A percentile compares a stretch with the other conserved stretches of the same genome.
These are phyloP conservation scores for Sapajus apella DNA, from an alignment of 2,113 vertebrate genomes.

Conservation along the genomic window DNA sequence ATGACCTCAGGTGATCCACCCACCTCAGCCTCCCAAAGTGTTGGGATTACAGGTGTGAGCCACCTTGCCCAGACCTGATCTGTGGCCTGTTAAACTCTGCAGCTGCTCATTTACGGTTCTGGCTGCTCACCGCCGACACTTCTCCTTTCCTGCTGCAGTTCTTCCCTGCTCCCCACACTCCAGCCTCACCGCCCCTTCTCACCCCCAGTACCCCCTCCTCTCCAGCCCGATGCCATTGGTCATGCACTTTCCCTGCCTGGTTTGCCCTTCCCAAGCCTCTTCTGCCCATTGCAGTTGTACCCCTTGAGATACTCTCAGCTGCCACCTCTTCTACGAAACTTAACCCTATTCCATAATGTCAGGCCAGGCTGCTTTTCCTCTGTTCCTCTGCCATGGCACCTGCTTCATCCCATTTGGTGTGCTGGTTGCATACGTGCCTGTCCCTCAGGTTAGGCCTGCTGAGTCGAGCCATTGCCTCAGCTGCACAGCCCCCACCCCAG, in stretches of 20 bases:
- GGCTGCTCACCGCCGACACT: background rate
- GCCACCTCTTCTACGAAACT: background rate
- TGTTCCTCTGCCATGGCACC: fast-evolving
- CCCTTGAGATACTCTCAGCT: background rate
- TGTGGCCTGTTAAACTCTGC: background rate
- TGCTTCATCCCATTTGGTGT: background rate
- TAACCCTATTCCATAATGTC: background rate
- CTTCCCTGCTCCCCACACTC: background rate
- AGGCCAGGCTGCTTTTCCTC: background rate
- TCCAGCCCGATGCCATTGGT: background rate
- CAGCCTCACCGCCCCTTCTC: background rate
- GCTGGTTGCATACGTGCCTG: background rate
- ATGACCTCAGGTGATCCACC: too few relatives aligned
- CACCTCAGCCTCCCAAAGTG: too few relatives aligned
- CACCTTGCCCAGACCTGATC: background rate
- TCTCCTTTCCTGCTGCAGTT: background rate
- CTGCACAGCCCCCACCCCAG: background rate
- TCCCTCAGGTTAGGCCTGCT: background rate
- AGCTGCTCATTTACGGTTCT: background rate
- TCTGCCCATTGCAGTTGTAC: background rate
- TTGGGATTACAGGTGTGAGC: too few relatives aligned
- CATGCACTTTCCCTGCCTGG: background rate
- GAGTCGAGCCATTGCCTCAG: background rate
- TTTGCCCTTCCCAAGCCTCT: background rate
- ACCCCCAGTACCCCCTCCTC: background rate